Evolutionary conservation across 1,140 invertebrate species (phyloP), one percentile per base, ranked within the genome.

Genomic region (Heterodera carotae): DNA sequence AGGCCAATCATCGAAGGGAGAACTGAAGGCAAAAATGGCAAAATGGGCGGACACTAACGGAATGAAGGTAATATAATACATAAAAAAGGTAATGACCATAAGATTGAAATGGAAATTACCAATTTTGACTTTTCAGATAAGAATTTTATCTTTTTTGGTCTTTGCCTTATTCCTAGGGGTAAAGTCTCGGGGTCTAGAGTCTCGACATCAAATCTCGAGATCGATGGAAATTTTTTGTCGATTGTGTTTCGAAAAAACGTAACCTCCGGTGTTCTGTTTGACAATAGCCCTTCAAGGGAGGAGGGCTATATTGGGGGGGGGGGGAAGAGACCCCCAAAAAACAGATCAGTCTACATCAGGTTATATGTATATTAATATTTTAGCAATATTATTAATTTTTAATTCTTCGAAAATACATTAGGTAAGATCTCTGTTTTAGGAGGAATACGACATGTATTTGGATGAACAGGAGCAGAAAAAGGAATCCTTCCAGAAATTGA

Each of bases 31-130:
- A 29, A 66, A 66, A 29, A 12, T 66, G 29, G 6, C 25, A 12
- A 66, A 66, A 66, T 66, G 62, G 62, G 62, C 62, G 15, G 62
- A 66, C 27, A 66, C 6, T 27, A 66, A 66, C 22, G 29, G 33
- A 0, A 29, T 66, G 29, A 66, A 66, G 62, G 62, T 56, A 18
- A 56, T 12, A 56, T 18, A 18, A 1, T 12, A 12, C 4, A 18
- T 22, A 12, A 53, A 53, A 53, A 53, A 43, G 7, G 15, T 43
- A 10, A 43, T 43, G 15, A 43, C 3, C 4, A 18, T 0, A 53
- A 53, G 18, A 22, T 5, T 53, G 8, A 2, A 22, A 53, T 53
- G 18, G 22, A 1, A 2, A 18, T 53, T 4, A 53, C 4, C 36
- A 53, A 18, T 53, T 53, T 4, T 2, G 2, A 18, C 2, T 5